Evolutionary conservation across 2,113 vertebrate genomes (phyloP).

Genomic region (Protobothrops flavoviridis): DNA sequence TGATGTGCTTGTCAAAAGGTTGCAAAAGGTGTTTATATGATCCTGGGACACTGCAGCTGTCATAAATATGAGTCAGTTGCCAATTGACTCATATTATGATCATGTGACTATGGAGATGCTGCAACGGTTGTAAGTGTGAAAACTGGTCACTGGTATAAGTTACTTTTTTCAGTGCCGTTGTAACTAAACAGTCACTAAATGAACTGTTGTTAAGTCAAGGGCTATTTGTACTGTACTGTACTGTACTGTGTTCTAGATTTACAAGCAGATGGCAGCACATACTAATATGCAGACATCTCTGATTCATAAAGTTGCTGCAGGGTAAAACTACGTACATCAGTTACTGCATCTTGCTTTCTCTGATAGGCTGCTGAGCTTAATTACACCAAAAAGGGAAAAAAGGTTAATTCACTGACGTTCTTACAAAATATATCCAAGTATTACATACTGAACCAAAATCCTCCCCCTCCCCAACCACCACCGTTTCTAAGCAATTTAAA

Average conservation of each 20-base stretch:
- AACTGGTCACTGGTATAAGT: not conserved
- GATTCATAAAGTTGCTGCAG: not conserved
- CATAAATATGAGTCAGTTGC: not conserved
- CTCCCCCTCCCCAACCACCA: not conserved
- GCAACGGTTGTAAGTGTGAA: not conserved
- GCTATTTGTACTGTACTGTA: not conserved
- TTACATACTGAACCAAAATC: not conserved
- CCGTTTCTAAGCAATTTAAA: not conserved
- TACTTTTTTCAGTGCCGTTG: not conserved
- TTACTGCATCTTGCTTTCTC: not conserved
- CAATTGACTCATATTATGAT: not conserved
- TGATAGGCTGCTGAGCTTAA: not conserved
- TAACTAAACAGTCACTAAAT: not conserved
- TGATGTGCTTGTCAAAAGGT: not conserved
- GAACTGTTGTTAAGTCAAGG: not conserved
- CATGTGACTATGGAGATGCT: not conserved
- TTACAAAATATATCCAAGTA: not conserved
- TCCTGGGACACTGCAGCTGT: not conserved
- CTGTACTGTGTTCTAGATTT: conserved; percentile 16
- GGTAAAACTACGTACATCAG: not conserved
- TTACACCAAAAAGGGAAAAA: not conserved
- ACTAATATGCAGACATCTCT: not conserved
- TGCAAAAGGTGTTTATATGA: not conserved
- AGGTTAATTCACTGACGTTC: not conserved
- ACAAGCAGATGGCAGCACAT: conserved; percentile 15